Base-by-base conservation (phyloP, 2,113 vertebrate genomes). In the Aythya baeri region DNA sequence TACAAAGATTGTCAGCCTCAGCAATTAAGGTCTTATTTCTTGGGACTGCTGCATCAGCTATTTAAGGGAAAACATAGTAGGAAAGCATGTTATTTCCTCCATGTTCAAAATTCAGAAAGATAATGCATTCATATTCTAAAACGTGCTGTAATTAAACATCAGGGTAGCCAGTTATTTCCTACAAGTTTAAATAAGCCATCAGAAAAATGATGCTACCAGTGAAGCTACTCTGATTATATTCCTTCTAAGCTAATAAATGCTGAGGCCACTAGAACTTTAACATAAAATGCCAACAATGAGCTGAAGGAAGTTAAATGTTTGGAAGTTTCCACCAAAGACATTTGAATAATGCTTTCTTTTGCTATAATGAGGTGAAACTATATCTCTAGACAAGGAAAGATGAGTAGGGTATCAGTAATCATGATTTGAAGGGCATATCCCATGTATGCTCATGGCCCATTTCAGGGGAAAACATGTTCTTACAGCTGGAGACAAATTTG, bases 211-310 rank as follows among this genome's bases (percentile, higher is more conserved):
- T 72, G 57, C 73, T 92, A 20, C 36, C 5, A 9, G 29, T 83
- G 34, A 78, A 85, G 49, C 38, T 65, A 32, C 36, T 76, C 29
- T 61, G 46, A 38, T 78, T 68, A 25, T 83, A 59, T 74, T 84
- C 25, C 57, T 92, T 68, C 25, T n/a, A 68, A 65, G 29, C 8
- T 78, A 61, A 50, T 78, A 72, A 66, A 72, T 41, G 16, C 41
- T 88, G 72, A 93, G 36, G 55, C 46, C 36, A 74, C 50, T 68
- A 57, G 23, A 84, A 50, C 21, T 61, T 91, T 66, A 76, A 52
- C 25, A 14, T 36, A 62, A 83, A 93, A 93, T 58, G 43, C 82
- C 86, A 92, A 52, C 32, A 89, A 57, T 50, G 49, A 97, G 54
- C 46, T 82, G 57, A 72, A 75, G 46, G 68, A 21, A 65, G 62